phyloP scores from a whole-genome alignment of 2,797 vertebrate genomes.

The Poeciliopsis turneri region DNA sequence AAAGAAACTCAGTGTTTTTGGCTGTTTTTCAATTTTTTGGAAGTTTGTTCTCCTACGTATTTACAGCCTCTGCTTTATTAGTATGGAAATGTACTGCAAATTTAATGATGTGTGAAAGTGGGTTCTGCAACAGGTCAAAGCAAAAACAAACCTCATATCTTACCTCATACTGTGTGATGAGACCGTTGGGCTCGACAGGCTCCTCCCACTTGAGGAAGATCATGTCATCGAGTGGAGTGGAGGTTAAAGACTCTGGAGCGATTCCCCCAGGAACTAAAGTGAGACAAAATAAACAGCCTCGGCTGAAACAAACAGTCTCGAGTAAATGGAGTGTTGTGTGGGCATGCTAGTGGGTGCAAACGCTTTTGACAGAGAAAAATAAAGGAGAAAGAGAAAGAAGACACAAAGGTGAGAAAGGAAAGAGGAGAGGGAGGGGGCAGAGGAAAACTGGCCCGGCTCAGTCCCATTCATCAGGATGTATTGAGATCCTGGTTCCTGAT shows the following conservation, averaged over 20 bases:
- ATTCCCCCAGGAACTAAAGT: conserved; percentile 90
- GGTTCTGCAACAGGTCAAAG: conserved; percentile 45
- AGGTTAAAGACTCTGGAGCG: conserved; percentile 90
- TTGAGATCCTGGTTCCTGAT: conserved; percentile 53
- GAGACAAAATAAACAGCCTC: conserved; percentile 43
- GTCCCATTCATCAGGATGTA: conserved; percentile 49
- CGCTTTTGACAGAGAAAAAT: conserved; percentile 42
- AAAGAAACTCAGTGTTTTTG: too few relatives aligned
- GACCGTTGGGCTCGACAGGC: conserved; percentile 91
- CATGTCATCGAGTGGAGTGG: conserved; percentile 93
- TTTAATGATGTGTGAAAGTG: conserved; percentile 56
- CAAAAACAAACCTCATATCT: conserved; percentile 1
- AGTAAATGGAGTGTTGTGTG: conserved; percentile 50
- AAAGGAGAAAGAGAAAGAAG: conserved; percentile 9
- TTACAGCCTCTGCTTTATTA: conserved; percentile 59
- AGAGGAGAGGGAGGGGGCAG: conserved; percentile 1
- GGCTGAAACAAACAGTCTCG: conserved; percentile 59
- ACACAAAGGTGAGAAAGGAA: conserved; percentile 22
- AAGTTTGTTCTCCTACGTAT: too few relatives aligned
- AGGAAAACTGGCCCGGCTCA: conserved; percentile 29
- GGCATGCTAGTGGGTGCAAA: conserved; percentile 50
- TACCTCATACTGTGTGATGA: conserved; percentile 93
- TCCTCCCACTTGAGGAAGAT: conserved; percentile 97
- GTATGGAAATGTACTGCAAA: conserved; percentile 64
- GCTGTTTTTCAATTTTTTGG: too few relatives aligned